Conservation (phyloP, 2,113 vertebrate genomes). For the Epinephelus fuscoguttatus region DNA sequence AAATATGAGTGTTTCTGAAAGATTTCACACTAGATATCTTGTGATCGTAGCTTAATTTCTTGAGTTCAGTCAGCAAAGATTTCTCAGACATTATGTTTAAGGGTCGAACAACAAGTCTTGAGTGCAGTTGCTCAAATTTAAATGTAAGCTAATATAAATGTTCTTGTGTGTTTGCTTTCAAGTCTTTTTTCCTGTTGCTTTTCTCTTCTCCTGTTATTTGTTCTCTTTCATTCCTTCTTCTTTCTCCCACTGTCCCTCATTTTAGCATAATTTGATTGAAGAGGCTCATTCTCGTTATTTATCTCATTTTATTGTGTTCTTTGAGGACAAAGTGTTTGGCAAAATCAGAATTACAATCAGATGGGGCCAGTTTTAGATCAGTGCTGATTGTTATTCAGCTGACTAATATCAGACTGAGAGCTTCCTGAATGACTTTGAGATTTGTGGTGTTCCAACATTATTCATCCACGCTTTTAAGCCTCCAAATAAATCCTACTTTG, state of each 20-base stretch:
- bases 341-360: not conserved
- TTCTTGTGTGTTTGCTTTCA: conserved; percentile 28
- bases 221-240: not conserved
- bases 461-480: not conserved
- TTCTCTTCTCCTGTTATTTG: not conserved
- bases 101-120: not conserved
- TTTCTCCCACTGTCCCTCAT: conserved; percentile 3
- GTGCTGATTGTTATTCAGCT: not conserved
- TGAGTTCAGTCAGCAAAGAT: not conserved
- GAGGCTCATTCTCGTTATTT: not conserved
- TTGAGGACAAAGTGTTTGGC: not conserved
- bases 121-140: not conserved
- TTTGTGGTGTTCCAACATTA: conserved; percentile 5
- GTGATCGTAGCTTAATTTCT: not conserved
- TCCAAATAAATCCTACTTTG: not conserved
- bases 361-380: not conserved
- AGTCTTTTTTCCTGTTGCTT: conserved; percentile 17
- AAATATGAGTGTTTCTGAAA: not conserved
- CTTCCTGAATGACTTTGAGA: conserved; percentile 9
- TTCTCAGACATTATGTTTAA: not conserved
- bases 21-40: not conserved
- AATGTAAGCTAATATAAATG: not conserved
- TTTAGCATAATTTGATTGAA: conserved; percentile 6
- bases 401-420: conserved; percentile 8
- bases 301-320: not conserved